Percentiles rank a stretch among this genome's conserved stretches.
These are phyloP conservation scores for Daubentonia madagascariensis DNA, from an alignment of 2,113 vertebrate genomes.

Conservation along the genomic window DNA sequence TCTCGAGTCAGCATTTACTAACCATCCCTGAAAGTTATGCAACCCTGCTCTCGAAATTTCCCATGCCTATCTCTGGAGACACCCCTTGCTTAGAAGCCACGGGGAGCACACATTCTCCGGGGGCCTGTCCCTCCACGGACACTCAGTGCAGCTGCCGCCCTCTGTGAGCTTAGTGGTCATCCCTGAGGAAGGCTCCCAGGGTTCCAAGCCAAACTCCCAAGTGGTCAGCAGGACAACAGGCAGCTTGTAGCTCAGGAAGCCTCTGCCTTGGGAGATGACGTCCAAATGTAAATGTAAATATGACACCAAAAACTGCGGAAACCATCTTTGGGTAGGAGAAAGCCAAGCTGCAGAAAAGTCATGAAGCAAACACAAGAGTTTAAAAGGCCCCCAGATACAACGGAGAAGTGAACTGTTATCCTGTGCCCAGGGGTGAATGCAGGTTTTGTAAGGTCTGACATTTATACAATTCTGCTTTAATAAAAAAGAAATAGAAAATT, in stretches of 20 bases:
- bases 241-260: background rate
- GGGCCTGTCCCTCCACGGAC: background rate
- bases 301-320: background rate
- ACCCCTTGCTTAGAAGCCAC: background rate
- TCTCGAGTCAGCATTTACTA: background rate
- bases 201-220: background rate
- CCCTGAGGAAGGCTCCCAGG: background rate
- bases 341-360: background rate
- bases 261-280: background rate
- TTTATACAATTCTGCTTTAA: background rate
- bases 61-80: background rate
- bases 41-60: background rate
- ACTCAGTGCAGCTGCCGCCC: too few relatives aligned
- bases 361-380: background rate
- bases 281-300: background rate
- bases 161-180: background rate
- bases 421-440: rapidly evolving
- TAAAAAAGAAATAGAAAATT: background rate
- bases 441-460: background rate
- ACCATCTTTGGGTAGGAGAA: too few relatives aligned
- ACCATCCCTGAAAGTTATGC: background rate
- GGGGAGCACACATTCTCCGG: background rate
- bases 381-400: background rate
- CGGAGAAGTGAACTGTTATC: rapidly evolving
- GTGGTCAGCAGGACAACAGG: background rate